A percentile compares a stretch with the other conserved stretches of the same genome.
phyloP scores from a whole-genome alignment of 2,797 vertebrate genomes.

The Nothura maculosa region DNA sequence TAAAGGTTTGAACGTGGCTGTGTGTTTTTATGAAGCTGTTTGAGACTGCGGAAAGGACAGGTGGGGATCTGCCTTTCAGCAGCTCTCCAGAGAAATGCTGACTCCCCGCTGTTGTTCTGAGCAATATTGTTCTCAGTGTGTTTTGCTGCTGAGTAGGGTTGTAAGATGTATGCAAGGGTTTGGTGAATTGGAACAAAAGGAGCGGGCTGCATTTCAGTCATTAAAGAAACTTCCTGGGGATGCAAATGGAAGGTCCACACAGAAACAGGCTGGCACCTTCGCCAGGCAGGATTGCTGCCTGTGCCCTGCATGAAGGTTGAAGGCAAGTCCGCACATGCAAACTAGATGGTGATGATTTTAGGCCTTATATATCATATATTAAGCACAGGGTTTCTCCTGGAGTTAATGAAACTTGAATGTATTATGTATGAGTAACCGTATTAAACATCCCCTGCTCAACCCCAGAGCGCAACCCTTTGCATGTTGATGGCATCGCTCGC shows the following conservation, averaged over 20 bases:
- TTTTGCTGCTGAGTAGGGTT: background rate
- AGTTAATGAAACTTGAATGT: conserved; percentile 24
- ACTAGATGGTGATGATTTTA: background rate
- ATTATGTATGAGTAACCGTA: conserved; percentile 15
- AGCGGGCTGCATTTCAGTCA: background rate
- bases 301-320: background rate
- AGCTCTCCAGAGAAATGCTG: background rate
- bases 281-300: background rate
- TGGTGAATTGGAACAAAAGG: accelerated
- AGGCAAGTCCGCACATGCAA: background rate
- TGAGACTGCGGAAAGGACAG: background rate
- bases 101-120: background rate
- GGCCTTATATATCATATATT: background rate
- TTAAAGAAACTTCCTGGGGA: background rate
- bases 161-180: accelerated
- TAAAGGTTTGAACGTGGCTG: conserved; percentile 7
- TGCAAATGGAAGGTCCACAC: accelerated
- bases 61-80: background rate
- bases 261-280: background rate
- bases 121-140: accelerated
- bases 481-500: accelerated
- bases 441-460: background rate
- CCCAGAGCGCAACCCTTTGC: accelerated
- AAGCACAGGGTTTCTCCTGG: background rate
- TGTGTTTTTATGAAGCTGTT: conserved; percentile 42